A percentile compares a stretch with the other conserved stretches of the same genome.
These are phyloP conservation scores for Bos javanicus DNA, from an alignment of 2,113 vertebrate genomes.

Conservation along the genomic window DNA sequence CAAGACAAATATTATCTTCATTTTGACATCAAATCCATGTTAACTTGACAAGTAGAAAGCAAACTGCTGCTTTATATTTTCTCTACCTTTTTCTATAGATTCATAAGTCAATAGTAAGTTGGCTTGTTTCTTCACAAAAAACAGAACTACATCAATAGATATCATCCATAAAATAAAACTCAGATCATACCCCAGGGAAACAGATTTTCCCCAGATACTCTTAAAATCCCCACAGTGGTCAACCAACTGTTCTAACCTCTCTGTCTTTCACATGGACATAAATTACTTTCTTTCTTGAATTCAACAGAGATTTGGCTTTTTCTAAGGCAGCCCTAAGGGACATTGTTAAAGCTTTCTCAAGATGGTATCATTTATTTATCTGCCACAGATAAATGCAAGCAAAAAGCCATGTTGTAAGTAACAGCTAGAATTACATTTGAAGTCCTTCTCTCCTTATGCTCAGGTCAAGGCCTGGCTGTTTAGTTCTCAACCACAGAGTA, in stretches of 20 bases:
- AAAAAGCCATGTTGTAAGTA: conserved; percentile 37
- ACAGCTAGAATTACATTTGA: not conserved
- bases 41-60: conserved; percentile 48
- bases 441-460: not conserved
- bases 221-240: conserved; percentile 46
- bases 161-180: conserved; percentile 40
- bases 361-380: conserved; percentile 60
- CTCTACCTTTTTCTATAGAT: conserved; percentile 10
- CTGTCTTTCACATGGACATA: not conserved
- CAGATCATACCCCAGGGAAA: conserved; percentile 36
- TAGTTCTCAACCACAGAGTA: conserved; percentile 31
- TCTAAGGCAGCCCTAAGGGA: conserved; percentile 38
- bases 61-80: conserved; percentile 18
- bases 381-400: conserved; percentile 54
- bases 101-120: conserved; percentile 44
- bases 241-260: conserved; percentile 6
- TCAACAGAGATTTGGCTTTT: conserved; percentile 53
- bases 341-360: conserved; percentile 59
- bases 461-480: conserved; percentile 18
- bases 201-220: conserved; percentile 23
- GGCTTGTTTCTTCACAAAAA: conserved; percentile 44
- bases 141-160: conserved; percentile 20
- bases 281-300: conserved; percentile 59
- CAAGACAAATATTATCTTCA: conserved; percentile 56
- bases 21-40: conserved; percentile 56